Evolutionary conservation across 2,888 invertebrate genomes (phyloP), one percentile per base, ranked within the genome.

Genomic region (Phalera bucephala): DNA sequence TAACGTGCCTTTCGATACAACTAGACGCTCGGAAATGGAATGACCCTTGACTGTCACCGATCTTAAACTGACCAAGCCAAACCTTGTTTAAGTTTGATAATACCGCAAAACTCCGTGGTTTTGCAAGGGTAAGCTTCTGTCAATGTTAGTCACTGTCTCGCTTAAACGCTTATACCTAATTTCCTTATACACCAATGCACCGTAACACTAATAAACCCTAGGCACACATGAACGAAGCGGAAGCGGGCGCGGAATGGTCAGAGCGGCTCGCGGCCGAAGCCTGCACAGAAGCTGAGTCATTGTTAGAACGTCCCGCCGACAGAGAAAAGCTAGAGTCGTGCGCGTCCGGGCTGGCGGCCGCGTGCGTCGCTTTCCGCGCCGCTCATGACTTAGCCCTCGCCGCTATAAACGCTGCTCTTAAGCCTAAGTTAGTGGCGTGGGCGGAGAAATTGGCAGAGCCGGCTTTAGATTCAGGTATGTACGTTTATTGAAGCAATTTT

Each of bases 191-290:
- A n/a, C n/a, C n/a, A n/a, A n/a, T n/a, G n/a, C n/a, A n/a, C n/a
- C n/a, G n/a, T n/a, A n/a, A n/a, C n/a, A n/a, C n/a, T n/a, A n/a
- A n/a, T n/a, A n/a, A n/a, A n/a, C n/a, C n/a, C 3, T 76, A 96
- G 94, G 93, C 94, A 13, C 94, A 96, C 62, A 80, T 98, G 52
- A 98, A 97, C 80, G 98, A 98, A 80, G 94, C 97, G 6, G 98
- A 98, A 71, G 93, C 94, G 28, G 96, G 98, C 56, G 95, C 95
- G 45, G 97, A 98, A 71, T 97, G 97, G 81, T 93, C 98, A 28
- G 95, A 95, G 72, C 95, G 96, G 0, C 87, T 99, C 20, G 95
- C 96, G 64, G 91, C 91, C 44, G 95, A 93, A 45, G 92, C 98
- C 53, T 91, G 93, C 58, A 91, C 91, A 36, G 95, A 94, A 70